These are phyloP conservation scores for Chrysaora quinquecirrha DNA, from an alignment of 30 jellyfish, hydroid and myxozoan genomes.

Conservation along the genomic window DNA sequence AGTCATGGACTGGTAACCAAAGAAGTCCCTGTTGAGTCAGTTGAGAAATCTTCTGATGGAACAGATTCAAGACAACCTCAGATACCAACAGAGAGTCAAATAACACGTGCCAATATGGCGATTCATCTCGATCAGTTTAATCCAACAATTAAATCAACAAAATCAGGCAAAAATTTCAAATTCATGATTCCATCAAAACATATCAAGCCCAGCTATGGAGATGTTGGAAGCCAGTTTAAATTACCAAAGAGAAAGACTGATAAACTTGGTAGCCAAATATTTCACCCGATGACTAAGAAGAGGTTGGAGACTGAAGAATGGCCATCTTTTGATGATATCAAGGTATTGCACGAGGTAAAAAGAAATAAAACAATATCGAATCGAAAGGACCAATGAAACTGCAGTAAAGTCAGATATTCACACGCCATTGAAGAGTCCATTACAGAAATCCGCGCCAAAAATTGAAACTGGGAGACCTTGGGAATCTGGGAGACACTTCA, in stretches of 20 bases:
- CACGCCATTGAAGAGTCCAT: neutral
- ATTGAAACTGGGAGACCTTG: conserved; percentile 23
- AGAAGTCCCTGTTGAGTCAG: too few relatives aligned
- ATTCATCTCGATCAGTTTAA: neutral
- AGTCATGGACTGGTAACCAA: too few relatives aligned
- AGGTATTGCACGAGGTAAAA: conserved; percentile 25
- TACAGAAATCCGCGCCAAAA: too few relatives aligned
- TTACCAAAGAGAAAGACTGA: neutral
- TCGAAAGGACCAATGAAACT: too few relatives aligned
- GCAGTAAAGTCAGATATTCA: too few relatives aligned
- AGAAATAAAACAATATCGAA: neutral
- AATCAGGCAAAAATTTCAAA: neutral
- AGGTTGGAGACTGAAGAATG: conserved; percentile 7
- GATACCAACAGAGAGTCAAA: neutral
- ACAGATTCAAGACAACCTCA: too few relatives aligned
- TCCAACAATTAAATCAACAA: neutral
- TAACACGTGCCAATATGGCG: conserved; percentile 13
- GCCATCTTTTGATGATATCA: conserved; percentile 45
- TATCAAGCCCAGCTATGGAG: neutral
- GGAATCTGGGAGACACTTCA: conserved; percentile 25
- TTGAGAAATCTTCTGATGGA: too few relatives aligned
- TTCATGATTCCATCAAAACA: neutral
- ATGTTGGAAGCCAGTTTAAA: neutral
- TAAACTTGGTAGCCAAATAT: neutral
- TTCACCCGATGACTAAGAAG: neutral